Percentiles rank a stretch among this genome's conserved stretches.
phyloP scores from a whole-genome alignment of 2,113 vertebrate genomes.

The Charadrius vociferus region DNA sequence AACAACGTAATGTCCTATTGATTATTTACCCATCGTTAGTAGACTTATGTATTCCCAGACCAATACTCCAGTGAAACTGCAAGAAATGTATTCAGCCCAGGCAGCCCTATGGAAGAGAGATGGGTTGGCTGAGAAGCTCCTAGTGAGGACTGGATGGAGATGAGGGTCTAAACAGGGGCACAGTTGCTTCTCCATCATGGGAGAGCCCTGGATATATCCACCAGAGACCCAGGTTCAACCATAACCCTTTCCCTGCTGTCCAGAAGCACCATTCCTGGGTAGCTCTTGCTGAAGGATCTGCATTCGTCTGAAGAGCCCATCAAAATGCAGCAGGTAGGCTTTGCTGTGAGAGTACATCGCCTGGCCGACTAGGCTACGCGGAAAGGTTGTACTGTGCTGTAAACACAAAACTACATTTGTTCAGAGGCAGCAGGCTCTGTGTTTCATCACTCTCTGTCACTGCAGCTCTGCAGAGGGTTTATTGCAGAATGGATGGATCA shows the following conservation, averaged over 20 bases:
- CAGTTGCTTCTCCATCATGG: not conserved
- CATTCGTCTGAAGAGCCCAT: not conserved
- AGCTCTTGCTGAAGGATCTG: not conserved
- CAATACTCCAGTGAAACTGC: not conserved
- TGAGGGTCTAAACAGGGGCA: not conserved
- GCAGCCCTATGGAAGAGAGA: accelerated
- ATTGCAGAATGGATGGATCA: not conserved
- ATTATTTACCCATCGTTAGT: not conserved
- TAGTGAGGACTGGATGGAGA: not conserved
- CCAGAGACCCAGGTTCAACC: not conserved
- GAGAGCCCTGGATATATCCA: not conserved
- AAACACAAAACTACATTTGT: not conserved
- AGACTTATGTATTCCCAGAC: not conserved
- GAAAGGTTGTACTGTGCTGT: not conserved
- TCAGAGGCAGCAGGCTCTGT: not conserved
- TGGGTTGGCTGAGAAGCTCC: not conserved
- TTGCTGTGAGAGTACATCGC: not conserved
- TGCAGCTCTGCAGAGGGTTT: not conserved
- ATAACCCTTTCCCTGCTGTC: not conserved
- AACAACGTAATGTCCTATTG: not conserved
- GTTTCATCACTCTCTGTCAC: not conserved
- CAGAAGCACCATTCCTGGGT: not conserved
- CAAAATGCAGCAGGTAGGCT: not conserved
- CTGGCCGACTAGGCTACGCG: accelerated
- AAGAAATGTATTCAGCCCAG: not conserved